Percentiles rank a stretch among this genome's conserved stretches.
These are phyloP conservation scores for Hemithea aestivaria DNA, from an alignment of 2,888 invertebrate species.

Conservation along the genomic window DNA sequence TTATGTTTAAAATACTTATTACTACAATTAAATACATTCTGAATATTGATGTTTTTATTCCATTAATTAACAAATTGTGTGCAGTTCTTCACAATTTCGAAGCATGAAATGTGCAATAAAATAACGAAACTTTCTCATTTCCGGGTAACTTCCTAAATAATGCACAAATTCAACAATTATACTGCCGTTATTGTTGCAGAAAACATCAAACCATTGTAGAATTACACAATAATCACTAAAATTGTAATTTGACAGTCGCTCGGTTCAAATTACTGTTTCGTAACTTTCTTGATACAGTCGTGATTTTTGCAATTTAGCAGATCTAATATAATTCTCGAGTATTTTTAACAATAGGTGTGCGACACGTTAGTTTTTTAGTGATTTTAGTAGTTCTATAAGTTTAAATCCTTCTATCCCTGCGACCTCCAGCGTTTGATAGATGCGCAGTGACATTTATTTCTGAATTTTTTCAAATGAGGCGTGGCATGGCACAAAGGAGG, in stretches of 20 bases:
- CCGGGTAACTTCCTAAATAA: slow-evolving; percentile 14
- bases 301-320: slow-evolving; percentile 15
- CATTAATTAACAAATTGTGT: too few relatives aligned
- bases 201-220: slow-evolving; percentile 16
- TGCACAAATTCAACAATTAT: slow-evolving; percentile 11
- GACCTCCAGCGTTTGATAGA: too few relatives aligned
- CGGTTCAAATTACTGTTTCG: slow-evolving; percentile 24
- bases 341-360: too few relatives aligned
- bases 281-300: slow-evolving; percentile 15
- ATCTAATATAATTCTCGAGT: slow-evolving; percentile 1
- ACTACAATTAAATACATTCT: too few relatives aligned
- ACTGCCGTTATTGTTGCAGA: slow-evolving; percentile 5
- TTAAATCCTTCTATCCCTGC: too few relatives aligned
- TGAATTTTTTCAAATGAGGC: too few relatives aligned
- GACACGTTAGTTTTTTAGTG: too few relatives aligned
- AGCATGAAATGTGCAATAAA: slow-evolving; percentile 9
- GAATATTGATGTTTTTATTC: too few relatives aligned
- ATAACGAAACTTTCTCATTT: slow-evolving; percentile 7
- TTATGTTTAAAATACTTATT: too few relatives aligned
- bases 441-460: too few relatives aligned
- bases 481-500: too few relatives aligned
- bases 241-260: slow-evolving; percentile 25
- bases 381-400: too few relatives aligned
- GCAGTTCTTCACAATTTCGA: slow-evolving; percentile 1
- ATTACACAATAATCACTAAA: slow-evolving; percentile 21